Evolutionary conservation across 2,888 invertebrate genomes (phyloP).

Genomic region (Plagiodera versicolora): DNA sequence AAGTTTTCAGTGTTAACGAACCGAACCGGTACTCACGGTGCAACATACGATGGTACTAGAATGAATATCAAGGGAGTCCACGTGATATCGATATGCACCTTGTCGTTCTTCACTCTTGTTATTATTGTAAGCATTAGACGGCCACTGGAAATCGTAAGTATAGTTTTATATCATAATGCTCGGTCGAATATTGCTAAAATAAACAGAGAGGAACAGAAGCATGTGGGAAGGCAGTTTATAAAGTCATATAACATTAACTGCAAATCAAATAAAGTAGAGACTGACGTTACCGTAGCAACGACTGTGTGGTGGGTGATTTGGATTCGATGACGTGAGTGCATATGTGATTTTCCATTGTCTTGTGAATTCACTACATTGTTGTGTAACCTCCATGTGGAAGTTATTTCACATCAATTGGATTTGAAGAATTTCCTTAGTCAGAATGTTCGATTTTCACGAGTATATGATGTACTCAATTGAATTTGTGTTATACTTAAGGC

Average conservation of each 20-base stretch:
- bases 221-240: background rate
- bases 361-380: slow-evolving; percentile 17
- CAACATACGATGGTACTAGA: slow-evolving; percentile 6
- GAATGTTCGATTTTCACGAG: too few relatives aligned
- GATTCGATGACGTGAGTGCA: slow-evolving; percentile 6
- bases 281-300: slow-evolving; percentile 18
- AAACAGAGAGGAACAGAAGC: too few relatives aligned
- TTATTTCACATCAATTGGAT: too few relatives aligned
- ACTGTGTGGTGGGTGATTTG: background rate
- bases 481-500: too few relatives aligned
- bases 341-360: slow-evolving; percentile 13
- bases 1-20: background rate
- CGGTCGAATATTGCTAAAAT: background rate
- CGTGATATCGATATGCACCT: slow-evolving; percentile 37
- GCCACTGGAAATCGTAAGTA: slow-evolving; percentile 31
- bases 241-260: background rate
- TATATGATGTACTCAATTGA: too few relatives aligned
- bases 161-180: background rate
- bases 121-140: slow-evolving; percentile 32
- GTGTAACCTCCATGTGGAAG: too few relatives aligned
- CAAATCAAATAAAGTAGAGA: slow-evolving; percentile 5
- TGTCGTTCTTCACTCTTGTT: slow-evolving; percentile 37
- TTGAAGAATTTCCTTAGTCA: too few relatives aligned
- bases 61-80: slow-evolving; percentile 37
- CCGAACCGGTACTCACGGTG: background rate